Evolutionary conservation across 2,797 vertebrate genomes (phyloP), one percentile per base, ranked within the genome.

Genomic region (Chelon auratus): DNA sequence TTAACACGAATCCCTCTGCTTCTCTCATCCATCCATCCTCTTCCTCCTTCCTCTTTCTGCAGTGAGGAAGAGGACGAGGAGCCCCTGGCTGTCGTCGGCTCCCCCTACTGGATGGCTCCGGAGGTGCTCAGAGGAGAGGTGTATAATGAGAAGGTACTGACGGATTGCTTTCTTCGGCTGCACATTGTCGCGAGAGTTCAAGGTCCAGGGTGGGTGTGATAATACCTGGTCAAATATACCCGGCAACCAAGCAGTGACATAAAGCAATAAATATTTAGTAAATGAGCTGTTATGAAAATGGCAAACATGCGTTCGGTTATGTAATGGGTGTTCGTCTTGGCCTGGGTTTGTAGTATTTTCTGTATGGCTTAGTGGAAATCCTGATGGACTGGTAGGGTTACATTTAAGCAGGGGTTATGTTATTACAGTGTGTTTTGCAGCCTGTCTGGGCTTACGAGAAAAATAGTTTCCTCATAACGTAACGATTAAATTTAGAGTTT

Each of bases 81-180:
- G 86, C 96, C 94, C 0, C 84, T 99, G 88, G 95, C 97, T 0
- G 94, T 98, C 5, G 97, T 99, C 14, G 97, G 97, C 62, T 99
- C 97, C 47, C 97, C 97, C 0, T 99, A 97, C 72, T 99, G 97
- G 97, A 99, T 98, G 97, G 97, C 97, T 8, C 98, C 98, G 0
- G 98, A 99, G 79, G 95, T 98, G 68, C 95, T 99, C 33, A 86
- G 95, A 72, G 97, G 97, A 65, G 96, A 99, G 71, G 87, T 96
- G 47, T 99, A 99, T 83, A 93, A 99, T 0, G 97, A 99, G 87
- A 99, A 97, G 97, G 98, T 99, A 89, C 18, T 36, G 88, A 87
- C 3, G 0, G 62, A 75, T 56, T 0, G 0, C 53, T 20, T 30
- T 37, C 30, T 57, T 59, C 50, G 63, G 60, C 76, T 72, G 63